A percentile compares a stretch with the other conserved stretches of the same genome.
Evolutionary conservation across 2,888 invertebrate species (phyloP).

Genomic region (Trichacis sp.): DNA sequence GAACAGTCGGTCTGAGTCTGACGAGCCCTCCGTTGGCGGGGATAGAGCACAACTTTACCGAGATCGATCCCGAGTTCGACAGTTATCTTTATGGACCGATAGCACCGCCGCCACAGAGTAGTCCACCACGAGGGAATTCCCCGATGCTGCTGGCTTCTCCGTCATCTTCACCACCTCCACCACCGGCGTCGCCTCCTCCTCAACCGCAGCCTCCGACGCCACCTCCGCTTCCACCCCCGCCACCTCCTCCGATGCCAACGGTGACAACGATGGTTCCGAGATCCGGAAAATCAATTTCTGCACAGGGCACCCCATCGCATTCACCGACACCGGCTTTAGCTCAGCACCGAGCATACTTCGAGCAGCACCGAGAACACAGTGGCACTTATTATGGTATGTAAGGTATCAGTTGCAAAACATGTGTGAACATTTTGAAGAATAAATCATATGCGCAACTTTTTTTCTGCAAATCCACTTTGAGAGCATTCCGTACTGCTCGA

Average conservation of each 20-base stretch:
- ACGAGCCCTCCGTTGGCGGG: conserved; percentile 79
- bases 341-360: conserved; percentile 17
- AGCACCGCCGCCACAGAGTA: conserved; percentile 49
- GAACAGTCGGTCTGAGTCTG: conserved; percentile 81
- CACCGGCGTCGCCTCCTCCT: conserved; percentile 53
- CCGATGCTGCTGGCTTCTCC: conserved; percentile 51
- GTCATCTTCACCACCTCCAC: conserved; percentile 49
- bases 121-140: conserved; percentile 54
- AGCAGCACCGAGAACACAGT: conserved; percentile 14
- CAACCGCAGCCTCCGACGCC: conserved; percentile 53
- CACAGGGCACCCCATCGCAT: conserved; percentile 51
- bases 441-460: too few species aligned
- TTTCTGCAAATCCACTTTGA: too few species aligned
- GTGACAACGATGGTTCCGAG: conserved; percentile 43
- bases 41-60: conserved; percentile 83
- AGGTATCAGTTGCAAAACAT: too few species aligned
- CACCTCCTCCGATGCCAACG: conserved; percentile 49
- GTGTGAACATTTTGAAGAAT: too few species aligned
- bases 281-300: conserved; percentile 46
- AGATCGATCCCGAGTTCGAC: conserved; percentile 81
- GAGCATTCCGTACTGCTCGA: too few species aligned
- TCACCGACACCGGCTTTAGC: conserved; percentile 45
- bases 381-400: conserved; percentile 23
- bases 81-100: conserved; percentile 75
- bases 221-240: conserved; percentile 46